Conservation (phyloP, 2,113 vertebrate species). For the Anthoscopus minutus region DNA sequence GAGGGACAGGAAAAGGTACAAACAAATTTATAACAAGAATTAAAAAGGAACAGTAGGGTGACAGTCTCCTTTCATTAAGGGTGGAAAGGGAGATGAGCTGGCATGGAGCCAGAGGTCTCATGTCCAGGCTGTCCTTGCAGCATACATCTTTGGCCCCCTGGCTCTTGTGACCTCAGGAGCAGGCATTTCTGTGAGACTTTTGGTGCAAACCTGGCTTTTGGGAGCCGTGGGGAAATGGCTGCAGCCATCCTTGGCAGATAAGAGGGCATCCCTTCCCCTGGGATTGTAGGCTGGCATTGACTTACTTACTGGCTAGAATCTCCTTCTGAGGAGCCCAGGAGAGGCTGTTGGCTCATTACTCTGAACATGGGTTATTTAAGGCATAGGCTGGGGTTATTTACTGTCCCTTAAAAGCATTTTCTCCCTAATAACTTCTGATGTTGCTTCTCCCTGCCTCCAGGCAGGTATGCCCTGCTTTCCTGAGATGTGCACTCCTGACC, state of each 20-base stretch:
- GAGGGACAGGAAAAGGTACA: not conserved
- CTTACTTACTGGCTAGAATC: not conserved
- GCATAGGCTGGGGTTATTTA: not conserved
- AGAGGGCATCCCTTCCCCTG: not conserved
- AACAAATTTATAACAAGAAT: not conserved
- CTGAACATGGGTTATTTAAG: not conserved
- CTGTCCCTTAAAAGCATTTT: not conserved
- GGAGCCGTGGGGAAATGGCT: not conserved
- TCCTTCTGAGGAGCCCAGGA: not conserved
- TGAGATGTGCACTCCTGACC: not conserved
- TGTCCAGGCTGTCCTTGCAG: not conserved
- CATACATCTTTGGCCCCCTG: accelerated
- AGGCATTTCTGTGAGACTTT: not conserved
- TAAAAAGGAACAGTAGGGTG: not conserved
- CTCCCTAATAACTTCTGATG: not conserved
- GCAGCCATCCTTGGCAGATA: not conserved
- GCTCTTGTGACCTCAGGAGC: not conserved
- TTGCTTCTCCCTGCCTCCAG: not conserved
- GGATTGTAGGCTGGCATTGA: not conserved
- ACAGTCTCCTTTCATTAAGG: not conserved
- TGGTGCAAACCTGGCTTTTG: not conserved
- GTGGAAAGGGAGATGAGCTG: not conserved
- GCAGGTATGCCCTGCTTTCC: not conserved
- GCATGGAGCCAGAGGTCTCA: not conserved
- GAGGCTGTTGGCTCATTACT: not conserved